Conservation (phyloP, 2,797 vertebrate genomes). For the Neostethus bicornis region DNA sequence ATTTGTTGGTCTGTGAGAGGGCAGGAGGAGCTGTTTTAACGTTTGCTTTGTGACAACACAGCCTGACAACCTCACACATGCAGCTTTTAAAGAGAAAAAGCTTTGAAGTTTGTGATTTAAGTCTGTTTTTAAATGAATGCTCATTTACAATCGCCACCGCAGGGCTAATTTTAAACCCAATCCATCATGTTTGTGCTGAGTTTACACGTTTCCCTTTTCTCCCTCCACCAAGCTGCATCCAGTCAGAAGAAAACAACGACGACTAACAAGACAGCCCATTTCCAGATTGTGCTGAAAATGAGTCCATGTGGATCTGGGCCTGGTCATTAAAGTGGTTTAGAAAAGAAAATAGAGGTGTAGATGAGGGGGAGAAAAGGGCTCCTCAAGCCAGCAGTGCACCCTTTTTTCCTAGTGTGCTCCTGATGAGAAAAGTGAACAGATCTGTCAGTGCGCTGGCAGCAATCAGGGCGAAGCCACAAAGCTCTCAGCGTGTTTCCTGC, state of each 20-base stretch:
- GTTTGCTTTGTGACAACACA: neutral
- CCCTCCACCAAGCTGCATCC: neutral
- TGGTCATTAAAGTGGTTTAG: slow-evolving; percentile 19
- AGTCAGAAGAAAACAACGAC: neutral
- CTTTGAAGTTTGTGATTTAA: neutral
- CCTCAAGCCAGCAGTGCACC: slow-evolving; percentile 3
- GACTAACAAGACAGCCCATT: neutral
- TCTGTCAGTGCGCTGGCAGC: slow-evolving; percentile 51
- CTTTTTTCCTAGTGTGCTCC: slow-evolving; percentile 14
- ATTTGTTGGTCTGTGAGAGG: slow-evolving; percentile 23
- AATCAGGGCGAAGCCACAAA: slow-evolving; percentile 59
- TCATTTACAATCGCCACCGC: neutral
- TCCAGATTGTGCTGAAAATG: neutral
- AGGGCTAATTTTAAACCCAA: slow-evolving; percentile 1
- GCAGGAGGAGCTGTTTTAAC: slow-evolving; percentile 7
- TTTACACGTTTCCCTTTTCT: neutral
- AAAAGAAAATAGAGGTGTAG: slow-evolving; percentile 10
- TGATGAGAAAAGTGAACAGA: slow-evolving; percentile 55
- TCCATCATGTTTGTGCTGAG: neutral
- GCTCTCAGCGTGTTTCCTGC: slow-evolving; percentile 50
- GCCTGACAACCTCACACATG: neutral
- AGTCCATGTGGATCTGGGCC: slow-evolving; percentile 4
- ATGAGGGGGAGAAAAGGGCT: slow-evolving; percentile 22
- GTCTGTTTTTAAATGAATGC: neutral
- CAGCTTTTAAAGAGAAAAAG: neutral